Percentiles rank a stretch among this genome's conserved stretches.
Evolutionary conservation across 2,113 vertebrate genomes (phyloP).

Genomic region (Plotosus lineatus): DNA sequence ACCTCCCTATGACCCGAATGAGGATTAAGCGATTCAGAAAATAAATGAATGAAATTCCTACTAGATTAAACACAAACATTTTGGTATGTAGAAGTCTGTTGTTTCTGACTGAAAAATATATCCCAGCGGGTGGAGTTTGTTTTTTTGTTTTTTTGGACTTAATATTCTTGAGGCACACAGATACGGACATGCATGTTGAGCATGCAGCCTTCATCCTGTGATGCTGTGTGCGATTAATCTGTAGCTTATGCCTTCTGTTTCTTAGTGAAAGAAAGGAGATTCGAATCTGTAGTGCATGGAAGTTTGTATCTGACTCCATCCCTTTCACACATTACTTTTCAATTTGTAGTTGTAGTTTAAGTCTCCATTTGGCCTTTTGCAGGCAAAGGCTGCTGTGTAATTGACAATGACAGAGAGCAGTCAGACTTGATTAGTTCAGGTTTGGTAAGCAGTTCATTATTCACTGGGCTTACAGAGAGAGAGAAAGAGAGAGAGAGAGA

Average conservation of each 20-base stretch:
- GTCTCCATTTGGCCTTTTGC: constrained; percentile 51
- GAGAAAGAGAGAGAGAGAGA: constrained; percentile 47
- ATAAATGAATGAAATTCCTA: no score
- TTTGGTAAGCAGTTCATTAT: constrained; percentile 77
- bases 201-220: neutral
- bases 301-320: constrained; percentile 46
- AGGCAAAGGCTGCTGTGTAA: constrained; percentile 65
- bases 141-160: constrained; percentile 14
- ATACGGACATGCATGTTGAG: neutral
- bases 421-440: constrained; percentile 78
- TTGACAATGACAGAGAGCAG: constrained; percentile 78
- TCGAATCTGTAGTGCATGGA: constrained; percentile 30
- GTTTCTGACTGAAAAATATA: neutral
- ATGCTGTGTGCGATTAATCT: constrained; percentile 28
- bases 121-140: neutral
- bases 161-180: neutral
- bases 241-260: constrained; percentile 25
- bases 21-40: no score
- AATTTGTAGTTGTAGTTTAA: constrained; percentile 67
- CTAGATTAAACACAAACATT: neutral
- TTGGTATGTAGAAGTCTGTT: neutral
- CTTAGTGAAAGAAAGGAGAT: constrained; percentile 30
- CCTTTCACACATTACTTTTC: constrained; percentile 70
- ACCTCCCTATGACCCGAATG: no score
- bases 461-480: constrained; percentile 57